Evolutionary conservation across 2,113 vertebrate species (phyloP).

Genomic region (Gobio gobio): DNA sequence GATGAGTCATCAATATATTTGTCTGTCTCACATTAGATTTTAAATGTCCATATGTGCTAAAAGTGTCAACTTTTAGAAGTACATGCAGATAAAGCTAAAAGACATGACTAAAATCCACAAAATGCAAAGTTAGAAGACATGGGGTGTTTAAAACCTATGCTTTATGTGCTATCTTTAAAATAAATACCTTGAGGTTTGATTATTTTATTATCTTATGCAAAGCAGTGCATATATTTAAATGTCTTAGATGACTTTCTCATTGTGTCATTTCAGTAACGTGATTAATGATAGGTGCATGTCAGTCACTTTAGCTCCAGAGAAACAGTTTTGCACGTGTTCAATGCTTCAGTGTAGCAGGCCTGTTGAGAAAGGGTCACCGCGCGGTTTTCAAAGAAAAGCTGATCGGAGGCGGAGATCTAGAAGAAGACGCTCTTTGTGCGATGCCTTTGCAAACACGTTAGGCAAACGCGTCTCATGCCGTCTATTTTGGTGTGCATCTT

Average conservation of each 20-base stretch:
- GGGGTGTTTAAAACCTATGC: no score
- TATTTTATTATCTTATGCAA: no score
- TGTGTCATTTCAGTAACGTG: neutral
- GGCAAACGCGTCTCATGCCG: slow-evolving; percentile 27
- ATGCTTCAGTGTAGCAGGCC: neutral
- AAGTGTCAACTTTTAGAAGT: no score
- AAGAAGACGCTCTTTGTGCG: slow-evolving; percentile 43
- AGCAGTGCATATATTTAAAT: no score
- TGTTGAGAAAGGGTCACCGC: slow-evolving; percentile 23
- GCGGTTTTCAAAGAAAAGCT: slow-evolving; percentile 31
- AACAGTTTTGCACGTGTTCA: neutral
- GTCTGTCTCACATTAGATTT: neutral
- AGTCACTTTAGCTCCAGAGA: neutral
- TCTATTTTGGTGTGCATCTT: neutral
- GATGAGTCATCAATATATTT: neutral
- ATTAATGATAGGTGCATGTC: neutral
- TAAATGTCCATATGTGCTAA: no score
- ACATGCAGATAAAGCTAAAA: no score
- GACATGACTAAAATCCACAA: no score
- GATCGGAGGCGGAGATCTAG: slow-evolving; percentile 12
- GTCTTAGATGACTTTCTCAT: neutral
- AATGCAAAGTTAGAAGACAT: no score
- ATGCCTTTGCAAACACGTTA: slow-evolving; percentile 18
- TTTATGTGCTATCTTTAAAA: no score
- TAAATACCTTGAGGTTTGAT: no score